Evolutionary conservation across 2,888 invertebrate genomes (phyloP), one percentile per base, ranked within the genome.

Genomic region (Xestia c-nigrum): DNA sequence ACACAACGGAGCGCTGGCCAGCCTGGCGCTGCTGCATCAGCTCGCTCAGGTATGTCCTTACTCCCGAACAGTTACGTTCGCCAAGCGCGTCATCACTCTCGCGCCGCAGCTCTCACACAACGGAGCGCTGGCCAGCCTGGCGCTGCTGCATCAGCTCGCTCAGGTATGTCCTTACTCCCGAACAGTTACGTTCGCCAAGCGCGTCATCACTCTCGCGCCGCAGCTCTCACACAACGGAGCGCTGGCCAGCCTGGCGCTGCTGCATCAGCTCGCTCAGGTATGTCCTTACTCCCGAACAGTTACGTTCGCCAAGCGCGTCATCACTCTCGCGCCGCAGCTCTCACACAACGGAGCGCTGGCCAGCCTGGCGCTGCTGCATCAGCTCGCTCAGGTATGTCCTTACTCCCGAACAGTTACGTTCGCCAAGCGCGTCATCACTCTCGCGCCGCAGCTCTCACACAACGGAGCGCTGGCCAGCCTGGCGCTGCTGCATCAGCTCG

Each of bases 121-220:
- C 92, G 98, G 98, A 0, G 96, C 98, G 0, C 91, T 99, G 12
- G 98, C 98, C 0, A 96, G 98, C 61, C 94, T 99, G 47, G 97
- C 97, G 47, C 94, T 98, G 16, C 52, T 94, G 65, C 92, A 94
- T 6, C 89, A 89, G 59, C 96, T 98, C 43, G 95, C 98, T 86
- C 98, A 98, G 96, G 97, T 98, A 31, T 7, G 47, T n/a, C n/a
- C 0, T 10, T 21, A 61, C 5, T 0, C 4, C 21, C 1, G 61
- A n/a, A n/a, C n/a, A n/a, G n/a, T n/a, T n/a, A n/a, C 99, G 10
- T 99, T 99, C 95, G 97, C 98, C n/a, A 99, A 99, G 95, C 97
- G 99, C n/a, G 93, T 98, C 63, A 93, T 97, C 4, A 98, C 98
- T 0, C 91, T 98, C 14, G 97, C 98, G 72, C 91, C 98, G 65